Evolutionary conservation across 2,113 vertebrate species (phyloP), one percentile per base, ranked within the genome.

Genomic region (Syrmaticus mikado): DNA sequence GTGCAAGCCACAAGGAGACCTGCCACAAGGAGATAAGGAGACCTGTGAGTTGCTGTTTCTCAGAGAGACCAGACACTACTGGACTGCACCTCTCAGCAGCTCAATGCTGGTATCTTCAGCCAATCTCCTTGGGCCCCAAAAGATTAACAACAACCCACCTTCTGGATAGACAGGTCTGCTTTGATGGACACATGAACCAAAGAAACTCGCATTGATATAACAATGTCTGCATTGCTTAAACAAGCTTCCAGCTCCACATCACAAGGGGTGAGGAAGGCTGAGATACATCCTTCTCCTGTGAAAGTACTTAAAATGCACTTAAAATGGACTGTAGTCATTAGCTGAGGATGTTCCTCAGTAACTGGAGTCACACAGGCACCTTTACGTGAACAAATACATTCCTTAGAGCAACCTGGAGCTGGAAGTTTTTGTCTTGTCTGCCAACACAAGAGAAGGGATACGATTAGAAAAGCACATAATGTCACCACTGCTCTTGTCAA

Each of bases 401-500:
- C 15, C 55, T 78, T 11, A 45, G 28, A n/a, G 8, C 6, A 15
- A 55, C 11, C 18, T 81, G 13, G 92, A 41, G 32, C 13, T 71
- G 16, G n/a, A 74, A 80, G n/a, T 38, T 15, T 83, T 78, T 71
- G 10, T 36, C 80, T 5, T 1, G 43, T 11, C 38, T 38, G 65
- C 13, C 41, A 71, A 34, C 55, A 32, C 7, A 28, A 11, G 38
- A 80, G 46, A 84, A 21, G 89, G 6, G 36, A 73, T 40, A 61
- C 3, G 0, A 85, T 25, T 50, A 82, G 65, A 92, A 94, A 94
- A 91, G 67, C 67, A 92, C 28, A 14, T 15, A 80, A 25, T 0
- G 0, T 78, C 60, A 88, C 45, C 58, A 24, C 76, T 55, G 22
- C 19, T 81, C 79, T 93, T 90, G 70, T 76, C 80, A 96, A 91